phyloP scores from a whole-genome alignment of 2,797 vertebrate species.

The Dallia pectoralis region DNA sequence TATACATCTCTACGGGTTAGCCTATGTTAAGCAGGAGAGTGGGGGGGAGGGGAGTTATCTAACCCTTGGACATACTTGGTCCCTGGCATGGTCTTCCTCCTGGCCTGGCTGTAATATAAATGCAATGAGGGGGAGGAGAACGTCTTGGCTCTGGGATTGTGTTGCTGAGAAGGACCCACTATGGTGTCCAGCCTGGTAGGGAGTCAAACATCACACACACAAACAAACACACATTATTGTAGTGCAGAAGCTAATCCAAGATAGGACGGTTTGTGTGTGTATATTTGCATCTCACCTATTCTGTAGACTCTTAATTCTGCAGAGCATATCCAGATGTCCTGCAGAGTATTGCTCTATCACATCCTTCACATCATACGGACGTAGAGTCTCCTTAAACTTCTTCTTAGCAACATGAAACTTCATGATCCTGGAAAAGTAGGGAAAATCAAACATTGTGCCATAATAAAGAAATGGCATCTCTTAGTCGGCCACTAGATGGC shows the following conservation, averaged over 20 bases:
- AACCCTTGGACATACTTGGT: constrained; percentile 55
- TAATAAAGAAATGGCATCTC: neutral
- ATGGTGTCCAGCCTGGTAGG: constrained; percentile 70
- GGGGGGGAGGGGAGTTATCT: constrained; percentile 35
- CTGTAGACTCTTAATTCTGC: constrained; percentile 97
- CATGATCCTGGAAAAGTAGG: constrained; percentile 83
- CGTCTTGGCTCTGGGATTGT: constrained; percentile 61
- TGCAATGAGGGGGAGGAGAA: constrained; percentile 70
- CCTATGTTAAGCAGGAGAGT: neutral
- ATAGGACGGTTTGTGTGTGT: neutral
- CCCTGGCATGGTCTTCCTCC: constrained; percentile 52
- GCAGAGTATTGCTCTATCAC: constrained; percentile 99
- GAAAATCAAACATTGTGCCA: neutral
- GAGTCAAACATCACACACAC: constrained; percentile 31
- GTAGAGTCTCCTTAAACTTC: constrained; percentile 97
- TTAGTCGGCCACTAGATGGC: constrained; percentile 53
- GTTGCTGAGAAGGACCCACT: constrained; percentile 65
- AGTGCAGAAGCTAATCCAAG: neutral
- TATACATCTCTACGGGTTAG: too few relatives aligned
- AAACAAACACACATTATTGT: neutral
- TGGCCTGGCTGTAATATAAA: constrained; percentile 70
- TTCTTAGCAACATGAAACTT: constrained; percentile 98
- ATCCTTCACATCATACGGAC: constrained; percentile 97
- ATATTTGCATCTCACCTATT: constrained; percentile 79
- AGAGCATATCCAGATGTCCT: constrained; percentile 97